Evolutionary conservation across 2,797 vertebrate genomes (phyloP).

Genomic region (Sebastes minor): DNA sequence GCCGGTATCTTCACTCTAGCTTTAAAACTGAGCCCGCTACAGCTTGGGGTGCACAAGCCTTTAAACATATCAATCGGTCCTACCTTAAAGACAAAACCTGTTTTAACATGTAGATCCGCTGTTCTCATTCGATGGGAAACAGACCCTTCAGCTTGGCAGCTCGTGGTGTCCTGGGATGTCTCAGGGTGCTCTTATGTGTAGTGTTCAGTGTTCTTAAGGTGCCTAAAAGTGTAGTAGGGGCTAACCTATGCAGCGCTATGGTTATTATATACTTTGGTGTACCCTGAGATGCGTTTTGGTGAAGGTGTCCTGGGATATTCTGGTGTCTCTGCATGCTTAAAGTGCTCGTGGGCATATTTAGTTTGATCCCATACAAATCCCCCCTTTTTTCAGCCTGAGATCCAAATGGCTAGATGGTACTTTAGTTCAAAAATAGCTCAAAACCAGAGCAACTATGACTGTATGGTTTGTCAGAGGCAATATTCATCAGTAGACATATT

Average conservation of each 20-base stretch:
- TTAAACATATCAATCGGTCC: conserved; percentile 47
- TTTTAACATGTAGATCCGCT: conserved; percentile 11
- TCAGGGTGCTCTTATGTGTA: conserved; percentile 25
- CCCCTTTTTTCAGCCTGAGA: neutral
- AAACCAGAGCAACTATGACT: neutral
- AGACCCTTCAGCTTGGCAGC: conserved; percentile 47
- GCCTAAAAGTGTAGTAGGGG: neutral
- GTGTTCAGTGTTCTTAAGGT: conserved; percentile 7
- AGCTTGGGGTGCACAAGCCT: conserved; percentile 20
- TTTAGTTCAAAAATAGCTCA: neutral
- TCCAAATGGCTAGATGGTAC: neutral
- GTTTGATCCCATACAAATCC: neutral
- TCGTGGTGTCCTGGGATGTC: conserved; percentile 39
- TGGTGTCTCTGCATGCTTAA: neutral
- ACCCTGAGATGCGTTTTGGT: neutral
- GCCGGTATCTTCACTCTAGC: no score
- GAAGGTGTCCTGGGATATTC: neutral
- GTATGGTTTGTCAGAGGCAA: neutral
- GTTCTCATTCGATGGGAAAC: conserved; percentile 42
- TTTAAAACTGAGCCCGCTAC: no score
- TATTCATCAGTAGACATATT: neutral
- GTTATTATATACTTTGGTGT: neutral
- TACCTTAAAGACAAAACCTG: conserved; percentile 36
- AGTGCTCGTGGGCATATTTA: neutral
- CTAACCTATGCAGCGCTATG: neutral